A percentile compares a stretch with the other conserved stretches of the same genome.
phyloP scores from a whole-genome alignment of 2,888 invertebrate species.

The Drosophila merina region DNA sequence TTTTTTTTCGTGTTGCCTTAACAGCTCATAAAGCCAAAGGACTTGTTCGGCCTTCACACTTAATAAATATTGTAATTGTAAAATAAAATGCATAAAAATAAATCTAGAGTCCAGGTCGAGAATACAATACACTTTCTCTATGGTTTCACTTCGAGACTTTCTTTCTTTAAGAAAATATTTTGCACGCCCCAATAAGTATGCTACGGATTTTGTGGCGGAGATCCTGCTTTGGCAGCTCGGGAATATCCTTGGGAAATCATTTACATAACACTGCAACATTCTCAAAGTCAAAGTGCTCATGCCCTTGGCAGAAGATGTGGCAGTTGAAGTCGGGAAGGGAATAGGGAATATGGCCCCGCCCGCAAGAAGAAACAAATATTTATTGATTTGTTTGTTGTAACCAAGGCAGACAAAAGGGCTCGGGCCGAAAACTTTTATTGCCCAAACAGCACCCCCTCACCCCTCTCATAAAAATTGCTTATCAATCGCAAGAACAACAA shows the following conservation, averaged over 20 bases:
- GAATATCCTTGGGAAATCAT: slow-evolving; percentile 12
- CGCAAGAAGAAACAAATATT: slow-evolving; percentile 61
- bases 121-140: neutral
- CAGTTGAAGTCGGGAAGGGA: slow-evolving; percentile 1
- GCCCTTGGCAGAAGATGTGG: slow-evolving; percentile 18
- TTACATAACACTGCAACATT: slow-evolving; percentile 24
- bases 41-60: slow-evolving; percentile 39
- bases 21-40: slow-evolving; percentile 50
- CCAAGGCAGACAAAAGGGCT: slow-evolving; percentile 53
- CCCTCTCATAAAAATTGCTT: slow-evolving; percentile 43
- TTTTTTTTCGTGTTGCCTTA: slow-evolving; percentile 12
- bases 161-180: neutral
- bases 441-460: slow-evolving; percentile 1
- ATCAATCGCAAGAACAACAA: slow-evolving; percentile 41
- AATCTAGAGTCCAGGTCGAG: neutral
- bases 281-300: slow-evolving; percentile 20
- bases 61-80: slow-evolving; percentile 53
- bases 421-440: slow-evolving; percentile 64
- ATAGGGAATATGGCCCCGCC: slow-evolving; percentile 11
- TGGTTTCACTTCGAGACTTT: neutral
- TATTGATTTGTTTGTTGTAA: slow-evolving; percentile 67
- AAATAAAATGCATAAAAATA: slow-evolving; percentile 49
- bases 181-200: neutral
- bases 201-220: neutral
- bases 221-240: slow-evolving; percentile 4